These are phyloP conservation scores for Papilio protenor DNA, from an alignment of 2,888 invertebrate species.

Conservation along the genomic window DNA sequence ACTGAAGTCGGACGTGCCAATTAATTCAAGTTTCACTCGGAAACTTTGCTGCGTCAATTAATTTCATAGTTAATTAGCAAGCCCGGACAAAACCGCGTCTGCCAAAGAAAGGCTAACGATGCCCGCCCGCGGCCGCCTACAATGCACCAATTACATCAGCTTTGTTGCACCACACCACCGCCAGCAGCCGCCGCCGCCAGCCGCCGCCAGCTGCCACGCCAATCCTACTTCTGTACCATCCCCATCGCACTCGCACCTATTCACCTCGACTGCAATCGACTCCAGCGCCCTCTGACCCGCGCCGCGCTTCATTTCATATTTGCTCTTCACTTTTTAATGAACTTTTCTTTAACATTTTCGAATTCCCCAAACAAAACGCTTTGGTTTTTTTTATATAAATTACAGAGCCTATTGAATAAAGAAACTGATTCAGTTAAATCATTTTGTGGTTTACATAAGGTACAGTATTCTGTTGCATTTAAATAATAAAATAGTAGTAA, in stretches of 20 bases:
- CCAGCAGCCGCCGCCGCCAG: slow-evolving; percentile 57
- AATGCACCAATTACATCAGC: slow-evolving; percentile 80
- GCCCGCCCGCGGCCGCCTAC: slow-evolving; percentile 73
- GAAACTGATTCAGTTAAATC: slow-evolving; percentile 5
- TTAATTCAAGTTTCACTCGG: slow-evolving; percentile 84
- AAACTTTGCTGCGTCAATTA: slow-evolving; percentile 85
- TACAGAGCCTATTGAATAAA: neutral
- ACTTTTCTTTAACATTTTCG: slow-evolving; percentile 10
- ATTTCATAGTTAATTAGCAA: slow-evolving; percentile 85
- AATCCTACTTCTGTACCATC: slow-evolving; percentile 1
- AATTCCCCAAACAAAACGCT: neutral
- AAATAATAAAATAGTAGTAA: neutral
- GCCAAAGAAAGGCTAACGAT: slow-evolving; percentile 82
- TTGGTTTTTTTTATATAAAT: neutral
- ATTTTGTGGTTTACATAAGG: neutral
- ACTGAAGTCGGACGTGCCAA: slow-evolving; percentile 84
- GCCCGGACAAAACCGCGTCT: slow-evolving; percentile 79
- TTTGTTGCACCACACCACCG: slow-evolving; percentile 64
- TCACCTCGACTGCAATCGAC: slow-evolving; percentile 51
- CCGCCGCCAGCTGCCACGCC: neutral
- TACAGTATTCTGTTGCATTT: neutral
- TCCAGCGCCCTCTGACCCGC: slow-evolving; percentile 53
- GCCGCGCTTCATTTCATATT: slow-evolving; percentile 54
- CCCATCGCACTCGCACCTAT: slow-evolving; percentile 50
- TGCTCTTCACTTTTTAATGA: slow-evolving; percentile 39